Evolutionary conservation across 2,797 vertebrate genomes (phyloP).

Genomic region (Sebastolobus altivelis): DNA sequence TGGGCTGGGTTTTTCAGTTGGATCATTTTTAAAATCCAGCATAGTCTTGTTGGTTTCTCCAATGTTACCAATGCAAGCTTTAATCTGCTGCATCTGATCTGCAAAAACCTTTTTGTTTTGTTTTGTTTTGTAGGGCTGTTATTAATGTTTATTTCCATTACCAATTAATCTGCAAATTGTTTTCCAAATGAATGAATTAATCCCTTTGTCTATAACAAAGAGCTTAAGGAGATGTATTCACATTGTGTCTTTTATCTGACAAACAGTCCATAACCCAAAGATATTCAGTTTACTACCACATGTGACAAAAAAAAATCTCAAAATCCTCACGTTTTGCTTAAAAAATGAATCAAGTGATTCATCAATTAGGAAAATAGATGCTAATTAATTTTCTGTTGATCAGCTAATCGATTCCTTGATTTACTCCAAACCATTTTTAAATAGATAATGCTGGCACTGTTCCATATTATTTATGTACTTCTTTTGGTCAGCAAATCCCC

Average conservation of each 20-base stretch:
- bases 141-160: neutral
- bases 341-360: neutral
- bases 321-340: neutral
- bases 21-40: neutral
- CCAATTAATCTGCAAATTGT: neutral
- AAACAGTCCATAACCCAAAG: neutral
- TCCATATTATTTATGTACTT: neutral
- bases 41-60: neutral
- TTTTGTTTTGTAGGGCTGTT: neutral
- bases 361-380: neutral
- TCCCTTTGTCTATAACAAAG: neutral
- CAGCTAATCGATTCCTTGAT: neutral
- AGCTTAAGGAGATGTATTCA: neutral
- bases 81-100: neutral
- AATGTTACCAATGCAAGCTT: neutral
- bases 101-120: neutral
- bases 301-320: neutral
- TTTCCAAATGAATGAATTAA: neutral
- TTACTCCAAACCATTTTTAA: neutral
- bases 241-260: neutral
- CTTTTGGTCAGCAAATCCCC: neutral
- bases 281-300: neutral
- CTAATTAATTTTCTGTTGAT: neutral
- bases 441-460: neutral
- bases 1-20: neutral